Base-by-base conservation (phyloP, 2,797 vertebrate genomes). In the Vespertilio murinus region DNA sequence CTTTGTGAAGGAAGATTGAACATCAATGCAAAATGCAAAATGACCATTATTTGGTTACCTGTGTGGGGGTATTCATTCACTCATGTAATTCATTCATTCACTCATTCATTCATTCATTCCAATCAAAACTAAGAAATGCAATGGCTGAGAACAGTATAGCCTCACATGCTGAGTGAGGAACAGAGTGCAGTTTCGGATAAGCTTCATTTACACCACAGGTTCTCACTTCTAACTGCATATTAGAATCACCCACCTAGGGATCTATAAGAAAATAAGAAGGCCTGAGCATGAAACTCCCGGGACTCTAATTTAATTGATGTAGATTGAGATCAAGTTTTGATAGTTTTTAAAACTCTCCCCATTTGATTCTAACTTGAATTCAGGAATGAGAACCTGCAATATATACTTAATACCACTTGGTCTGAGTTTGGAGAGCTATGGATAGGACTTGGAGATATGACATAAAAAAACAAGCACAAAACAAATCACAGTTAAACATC, bases 301-400 rank as follows among this genome's bases (percentile, higher is more conserved):
- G 35, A 80, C 40, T 49, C 38, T 71, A 75, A 54, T 56, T 59
- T 71, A 85, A 49, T 71, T 77, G 25, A 16, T 67, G 8, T 33
- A 79, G 59, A 75, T 16, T 42, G 23, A 35, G 59, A 16, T 5
- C 59, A 77, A n/a, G 12, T 67, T 45, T 54, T 85, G 18, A 81
- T 18, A 40, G 45, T 42, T 59, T 65, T 64, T 81, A 59, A 33
- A 22, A 56, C 47, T 49, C 70, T 49, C 7, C 28, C 13, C n/a
- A 42, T 3, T n/a, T 88, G 83, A 95, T 70, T 75, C n/a, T n/a
- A 84, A 49, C 56, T 42, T 64, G 79, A 86, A 89, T 42, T 23
- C 38, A 88, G n/a, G 28, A 17, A 38, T 69, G 47, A 88, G 49
- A 94, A 88, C 2, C 28, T 67, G 17, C 84, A 73, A 85, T 38